phyloP scores from a whole-genome alignment of 2,888 invertebrate genomes.

The Eugnorisma glareosa region DNA sequence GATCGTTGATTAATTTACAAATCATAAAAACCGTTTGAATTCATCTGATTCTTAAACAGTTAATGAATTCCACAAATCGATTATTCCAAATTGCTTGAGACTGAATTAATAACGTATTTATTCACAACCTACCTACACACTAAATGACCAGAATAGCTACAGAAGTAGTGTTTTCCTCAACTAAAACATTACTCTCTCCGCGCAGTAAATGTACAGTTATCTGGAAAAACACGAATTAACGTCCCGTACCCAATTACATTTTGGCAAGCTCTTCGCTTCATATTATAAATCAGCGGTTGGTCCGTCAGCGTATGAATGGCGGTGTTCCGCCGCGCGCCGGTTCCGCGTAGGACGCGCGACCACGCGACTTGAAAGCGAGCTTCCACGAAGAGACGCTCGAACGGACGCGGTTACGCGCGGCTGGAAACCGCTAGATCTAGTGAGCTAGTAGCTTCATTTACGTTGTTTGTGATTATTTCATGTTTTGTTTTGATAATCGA shows the following conservation, averaged over 20 bases:
- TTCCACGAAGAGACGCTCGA: constrained; percentile 76
- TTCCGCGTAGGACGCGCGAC: constrained; percentile 49
- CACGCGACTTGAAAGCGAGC: constrained; percentile 73
- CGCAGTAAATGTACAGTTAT: constrained; percentile 39
- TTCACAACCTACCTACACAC: not conserved
- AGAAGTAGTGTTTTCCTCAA: constrained; percentile 4
- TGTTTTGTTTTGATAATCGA: constrained; percentile 20
- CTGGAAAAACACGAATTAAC: constrained; percentile 53
- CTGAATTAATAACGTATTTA: not conserved
- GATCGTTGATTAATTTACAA: constrained; percentile 2
- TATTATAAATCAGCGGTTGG: constrained; percentile 61
- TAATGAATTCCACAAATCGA: constrained; percentile 29
- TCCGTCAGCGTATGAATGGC: constrained; percentile 52
- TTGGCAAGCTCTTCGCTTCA: constrained; percentile 58
- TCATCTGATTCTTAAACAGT: constrained; percentile 14
- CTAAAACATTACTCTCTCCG: constrained; percentile 1
- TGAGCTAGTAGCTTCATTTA: constrained; percentile 60
- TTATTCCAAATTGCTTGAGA: constrained; percentile 18
- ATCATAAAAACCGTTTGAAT: not conserved
- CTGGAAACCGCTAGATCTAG: constrained; percentile 58
- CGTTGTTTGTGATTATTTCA: constrained; percentile 39
- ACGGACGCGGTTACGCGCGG: constrained; percentile 71
- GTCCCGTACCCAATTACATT: constrained; percentile 57
- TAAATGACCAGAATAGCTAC: not conserved
- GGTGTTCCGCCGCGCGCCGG: constrained; percentile 17